Base-by-base conservation (phyloP, 2,113 vertebrate genomes). In the Onychorhynchus coronatus region DNA sequence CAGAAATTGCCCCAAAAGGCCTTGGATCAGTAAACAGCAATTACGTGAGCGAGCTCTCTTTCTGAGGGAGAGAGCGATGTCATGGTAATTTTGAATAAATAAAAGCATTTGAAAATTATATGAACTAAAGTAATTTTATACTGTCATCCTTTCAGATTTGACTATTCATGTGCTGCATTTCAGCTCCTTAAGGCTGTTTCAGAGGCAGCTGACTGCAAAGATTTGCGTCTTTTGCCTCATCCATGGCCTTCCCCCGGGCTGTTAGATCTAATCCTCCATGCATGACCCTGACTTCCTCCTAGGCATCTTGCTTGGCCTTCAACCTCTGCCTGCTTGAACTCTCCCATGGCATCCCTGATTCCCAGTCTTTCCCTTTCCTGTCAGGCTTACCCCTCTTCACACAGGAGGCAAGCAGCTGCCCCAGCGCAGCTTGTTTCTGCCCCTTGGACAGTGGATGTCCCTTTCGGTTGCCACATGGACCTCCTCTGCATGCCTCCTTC, bases 1-100 rank as follows among this genome's bases (percentile, higher is more conserved):
- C 52, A 50, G 84, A 95, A 93, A 96, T 94, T 87, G 87, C 10
- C 70, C 84, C 21, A 44, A 81, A 95, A 95, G 70, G 53, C 44
- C 81, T 79, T 85, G 56, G 94, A 94, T 87, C 66, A 76, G 91
- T 91, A 95, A 96, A 92, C 56, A 95, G 66, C 91, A 96, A 95
- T 96, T 95, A 89, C 0, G 0, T 56, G 91, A 89, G 44, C 33
- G 72, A 33, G 84, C 7, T 62, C 13, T 74, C 53, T 30, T 9
- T 77, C 53, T 30, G 53, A 95, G 70, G 27, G 35, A 91, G 59
- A 84, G 56, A 56, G n/a, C 92, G 91, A 95, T 92, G 89, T 96
- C 94, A 91, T 65, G 41, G 71, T 47, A 92, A 89, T 94, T 88
- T 70, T 85, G 70, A 95, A 95, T 89, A 94, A 89, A 94, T 91